Evolutionary conservation across 2,113 vertebrate species (phyloP).

Genomic region (Rhea pennata): DNA sequence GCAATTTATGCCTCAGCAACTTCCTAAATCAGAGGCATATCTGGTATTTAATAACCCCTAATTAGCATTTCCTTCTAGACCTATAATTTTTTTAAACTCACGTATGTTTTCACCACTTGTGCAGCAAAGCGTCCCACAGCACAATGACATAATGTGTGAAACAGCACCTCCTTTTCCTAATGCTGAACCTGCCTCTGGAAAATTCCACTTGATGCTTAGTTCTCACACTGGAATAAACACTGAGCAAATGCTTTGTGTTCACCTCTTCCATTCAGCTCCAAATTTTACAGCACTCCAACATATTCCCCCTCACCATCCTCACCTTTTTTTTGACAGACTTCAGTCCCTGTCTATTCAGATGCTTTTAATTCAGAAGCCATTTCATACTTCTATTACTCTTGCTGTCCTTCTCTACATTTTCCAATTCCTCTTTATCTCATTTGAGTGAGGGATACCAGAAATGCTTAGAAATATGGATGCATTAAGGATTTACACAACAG

Average conservation of each 20-base stretch:
- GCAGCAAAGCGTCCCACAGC: not conserved
- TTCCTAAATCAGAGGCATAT: not conserved
- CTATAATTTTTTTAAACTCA: not conserved
- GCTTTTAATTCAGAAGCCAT: not conserved
- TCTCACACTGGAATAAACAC: not conserved
- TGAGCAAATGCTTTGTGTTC: not conserved
- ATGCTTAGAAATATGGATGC: not conserved
- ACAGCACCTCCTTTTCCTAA: not conserved
- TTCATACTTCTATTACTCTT: not conserved
- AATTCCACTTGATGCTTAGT: not conserved
- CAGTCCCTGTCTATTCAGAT: not conserved
- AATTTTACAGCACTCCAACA: not conserved
- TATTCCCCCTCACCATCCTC: not conserved
- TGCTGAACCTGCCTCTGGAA: not conserved
- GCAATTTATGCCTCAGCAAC: not conserved
- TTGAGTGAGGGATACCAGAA: not conserved
- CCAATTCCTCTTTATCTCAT: not conserved
- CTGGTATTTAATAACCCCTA: not conserved
- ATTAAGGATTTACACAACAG: not conserved
- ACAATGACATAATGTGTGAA: accelerated
- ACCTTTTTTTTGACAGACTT: not conserved
- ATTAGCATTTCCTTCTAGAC: not conserved
- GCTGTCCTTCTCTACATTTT: not conserved
- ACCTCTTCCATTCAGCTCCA: not conserved
- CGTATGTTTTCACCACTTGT: accelerated